Conservation (phyloP, 2,797 vertebrate genomes). For the Acanthurus tractus region DNA sequence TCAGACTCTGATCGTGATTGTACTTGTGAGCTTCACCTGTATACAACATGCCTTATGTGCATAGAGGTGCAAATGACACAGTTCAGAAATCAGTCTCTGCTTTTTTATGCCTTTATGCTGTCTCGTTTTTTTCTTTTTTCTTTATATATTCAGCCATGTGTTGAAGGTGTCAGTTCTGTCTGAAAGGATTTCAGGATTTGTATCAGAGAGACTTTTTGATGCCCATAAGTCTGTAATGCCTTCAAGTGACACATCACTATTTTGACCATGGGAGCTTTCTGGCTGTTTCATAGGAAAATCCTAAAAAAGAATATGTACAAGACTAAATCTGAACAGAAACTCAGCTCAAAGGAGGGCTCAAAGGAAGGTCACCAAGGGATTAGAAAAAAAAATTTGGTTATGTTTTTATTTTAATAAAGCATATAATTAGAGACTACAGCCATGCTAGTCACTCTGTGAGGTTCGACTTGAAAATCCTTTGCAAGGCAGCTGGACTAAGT, state of each 20-base stretch:
- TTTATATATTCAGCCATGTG: conserved; percentile 12
- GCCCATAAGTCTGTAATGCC: conserved; percentile 39
- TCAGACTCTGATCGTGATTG: conserved; percentile 12
- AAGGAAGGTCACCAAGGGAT: conserved; percentile 10
- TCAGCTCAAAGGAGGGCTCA: conserved; percentile 20
- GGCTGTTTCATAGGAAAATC: background rate
- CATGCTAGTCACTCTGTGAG: background rate
- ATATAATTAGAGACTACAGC: background rate
- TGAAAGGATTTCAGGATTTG: conserved; percentile 42
- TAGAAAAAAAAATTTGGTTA: background rate
- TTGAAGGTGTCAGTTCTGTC: conserved; percentile 35
- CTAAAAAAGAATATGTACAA: conserved; percentile 3
- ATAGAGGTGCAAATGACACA: conserved; percentile 15
- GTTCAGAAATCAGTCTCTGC: conserved; percentile 19
- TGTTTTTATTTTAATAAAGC: background rate
- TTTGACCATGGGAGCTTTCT: conserved; percentile 32
- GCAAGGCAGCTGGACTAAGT: no score
- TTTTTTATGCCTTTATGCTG: conserved; percentile 25
- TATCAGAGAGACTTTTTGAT: conserved; percentile 29
- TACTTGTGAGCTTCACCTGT: conserved; percentile 24
- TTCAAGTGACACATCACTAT: conserved; percentile 38
- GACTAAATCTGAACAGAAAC: conserved; percentile 32
- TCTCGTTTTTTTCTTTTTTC: background rate
- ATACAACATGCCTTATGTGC: background rate
- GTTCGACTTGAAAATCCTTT: background rate